Evolutionary conservation across 2,888 invertebrate species (phyloP).

Genomic region (Tenthredo scrophulariae): DNA sequence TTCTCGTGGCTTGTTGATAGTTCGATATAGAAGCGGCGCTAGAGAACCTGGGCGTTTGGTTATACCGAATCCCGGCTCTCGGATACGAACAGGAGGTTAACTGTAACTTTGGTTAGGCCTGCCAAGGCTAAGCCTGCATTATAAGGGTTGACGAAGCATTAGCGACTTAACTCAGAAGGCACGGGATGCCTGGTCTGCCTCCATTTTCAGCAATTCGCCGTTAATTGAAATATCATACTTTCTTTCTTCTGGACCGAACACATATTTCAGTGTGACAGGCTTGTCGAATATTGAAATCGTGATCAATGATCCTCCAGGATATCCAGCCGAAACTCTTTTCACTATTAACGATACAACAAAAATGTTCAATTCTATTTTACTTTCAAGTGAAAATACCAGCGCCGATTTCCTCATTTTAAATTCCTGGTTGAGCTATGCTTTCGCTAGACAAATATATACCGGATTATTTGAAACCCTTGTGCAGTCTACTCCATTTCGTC

Average conservation of each 20-base stretch:
- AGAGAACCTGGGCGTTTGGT: slow-evolving; percentile 21
- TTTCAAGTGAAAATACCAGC: not conserved
- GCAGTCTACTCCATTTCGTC: not conserved
- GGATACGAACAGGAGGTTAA: slow-evolving; percentile 21
- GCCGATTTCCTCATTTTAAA: not conserved
- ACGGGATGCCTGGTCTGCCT: not conserved
- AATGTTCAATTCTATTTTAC: not conserved
- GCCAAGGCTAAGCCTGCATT: slow-evolving; percentile 43
- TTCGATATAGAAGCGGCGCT: slow-evolving; percentile 5
- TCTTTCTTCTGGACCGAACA: not conserved
- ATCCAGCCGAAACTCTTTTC: not conserved
- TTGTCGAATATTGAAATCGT: not conserved
- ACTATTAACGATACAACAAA: not conserved
- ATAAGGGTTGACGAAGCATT: slow-evolving; percentile 55
- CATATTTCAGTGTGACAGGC: not conserved
- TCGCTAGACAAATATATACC: not conserved
- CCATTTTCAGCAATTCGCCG: slow-evolving; percentile 5
- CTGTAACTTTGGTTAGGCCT: slow-evolving; percentile 50
- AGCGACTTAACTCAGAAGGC: slow-evolving; percentile 46
- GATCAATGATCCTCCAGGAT: not conserved
- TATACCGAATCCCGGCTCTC: slow-evolving; percentile 9
- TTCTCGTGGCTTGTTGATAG: slow-evolving; percentile 47
- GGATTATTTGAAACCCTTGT: not conserved
- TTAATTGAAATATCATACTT: slow-evolving; percentile 42
- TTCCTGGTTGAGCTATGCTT: not conserved